A percentile compares a stretch with the other conserved stretches of the same genome.
Conservation (phyloP, 2,888 invertebrate species). For the Conistra vaccinii region DNA sequence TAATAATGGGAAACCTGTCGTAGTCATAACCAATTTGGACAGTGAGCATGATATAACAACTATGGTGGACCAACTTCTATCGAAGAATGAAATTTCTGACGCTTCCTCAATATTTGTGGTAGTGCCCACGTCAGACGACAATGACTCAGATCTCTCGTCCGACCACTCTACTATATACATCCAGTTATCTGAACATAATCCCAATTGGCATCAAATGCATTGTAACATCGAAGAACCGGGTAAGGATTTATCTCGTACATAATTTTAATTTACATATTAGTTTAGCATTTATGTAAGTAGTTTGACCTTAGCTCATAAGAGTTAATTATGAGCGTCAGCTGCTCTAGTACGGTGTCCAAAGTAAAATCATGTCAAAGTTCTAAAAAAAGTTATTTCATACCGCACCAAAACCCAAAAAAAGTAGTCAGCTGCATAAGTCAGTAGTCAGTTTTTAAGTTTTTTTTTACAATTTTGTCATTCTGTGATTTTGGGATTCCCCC, state of each 20-base stretch:
- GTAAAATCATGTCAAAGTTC: no score
- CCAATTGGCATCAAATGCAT: neutral
- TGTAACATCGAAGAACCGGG: neutral
- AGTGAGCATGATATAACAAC: constrained; percentile 64
- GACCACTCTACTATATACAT: constrained; percentile 24
- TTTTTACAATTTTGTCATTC: no score
- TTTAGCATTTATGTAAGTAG: no score
- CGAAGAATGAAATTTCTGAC: constrained; percentile 60
- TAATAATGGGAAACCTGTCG: constrained; percentile 51
- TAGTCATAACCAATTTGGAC: constrained; percentile 68
- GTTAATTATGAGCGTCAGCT: no score
- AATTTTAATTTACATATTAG: no score
- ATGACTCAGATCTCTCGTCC: constrained; percentile 39
- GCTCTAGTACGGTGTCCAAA: no score
- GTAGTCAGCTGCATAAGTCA: no score
- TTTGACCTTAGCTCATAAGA: no score
- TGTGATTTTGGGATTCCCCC: no score
- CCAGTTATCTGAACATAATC: constrained; percentile 8
- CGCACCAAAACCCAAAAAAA: no score
- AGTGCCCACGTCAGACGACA: constrained; percentile 71
- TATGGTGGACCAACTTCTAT: constrained; percentile 68
- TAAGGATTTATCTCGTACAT: constrained; percentile 2
- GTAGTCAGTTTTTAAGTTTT: no score
- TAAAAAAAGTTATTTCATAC: no score
- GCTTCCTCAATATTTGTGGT: constrained; percentile 74